Evolutionary conservation across 2,888 invertebrate genomes (phyloP), one percentile per base, ranked within the genome.

Genomic region (Tiliacea citrago): DNA sequence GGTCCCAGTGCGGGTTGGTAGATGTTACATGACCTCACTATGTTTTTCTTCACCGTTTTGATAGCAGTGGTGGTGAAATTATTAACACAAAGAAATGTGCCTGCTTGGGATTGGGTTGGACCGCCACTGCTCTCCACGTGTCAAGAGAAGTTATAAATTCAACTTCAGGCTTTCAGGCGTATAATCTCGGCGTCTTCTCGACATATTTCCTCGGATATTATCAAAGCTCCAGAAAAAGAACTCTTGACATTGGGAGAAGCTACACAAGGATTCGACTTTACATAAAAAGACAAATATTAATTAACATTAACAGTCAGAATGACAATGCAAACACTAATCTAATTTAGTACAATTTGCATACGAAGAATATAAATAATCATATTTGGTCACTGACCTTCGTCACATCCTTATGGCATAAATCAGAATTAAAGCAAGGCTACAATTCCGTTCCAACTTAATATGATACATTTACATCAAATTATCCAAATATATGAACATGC

Each of bases 371-470:
- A 70, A 77, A 84, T 75, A 73, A 73, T 62, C 65, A 62, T 73
- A 68, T 84, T 69, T 85, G 68, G 74, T 73, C 71, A 81, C 49
- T 68, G 77, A 73, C 87, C 87, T 84, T 86, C 66, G 21, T 58
- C 62, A 76, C 58, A 86, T 84, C 84, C 86, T 81, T 73, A 76
- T 61, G 18, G 79, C 49, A 77, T 77, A 77, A 77, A 76, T 77
- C 82, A 49, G 76, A 51, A 45, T 47, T 29, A 62, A 72, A 75
- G 65, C 86, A 80, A 84, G 86, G 72, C 67, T 84, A 84, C 45
- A 76, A 80, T 66, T 66, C 69, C 39, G 45, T 29, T 47, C 51
- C 18, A 12, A 72, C 6, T 49, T 78, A 84, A 81, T 77, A 66
- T 55, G 58, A 77, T 69, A 84, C 35, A 75, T 77, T 77, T 61